phyloP scores from a whole-genome alignment of 2,888 invertebrate genomes.

The Xanthorhoe designata region DNA sequence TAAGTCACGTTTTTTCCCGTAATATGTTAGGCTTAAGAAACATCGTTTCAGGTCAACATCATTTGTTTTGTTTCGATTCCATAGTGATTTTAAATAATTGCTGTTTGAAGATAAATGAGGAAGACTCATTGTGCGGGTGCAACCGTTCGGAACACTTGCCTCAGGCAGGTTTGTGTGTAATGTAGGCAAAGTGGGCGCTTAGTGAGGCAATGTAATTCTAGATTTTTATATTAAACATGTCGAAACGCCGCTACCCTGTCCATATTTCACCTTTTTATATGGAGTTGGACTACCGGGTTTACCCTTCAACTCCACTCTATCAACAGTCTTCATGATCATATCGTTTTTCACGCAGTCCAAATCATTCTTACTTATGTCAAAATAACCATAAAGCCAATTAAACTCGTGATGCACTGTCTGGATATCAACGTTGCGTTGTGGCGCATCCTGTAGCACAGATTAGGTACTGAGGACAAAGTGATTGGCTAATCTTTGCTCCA shows the following conservation, averaged over 20 bases:
- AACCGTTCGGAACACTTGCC: conserved; percentile 54
- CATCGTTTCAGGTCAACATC: conserved; percentile 11
- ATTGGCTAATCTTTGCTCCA: too few species aligned
- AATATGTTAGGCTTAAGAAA: conserved; percentile 9
- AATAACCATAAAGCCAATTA: neutral
- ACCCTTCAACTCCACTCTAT: too few species aligned
- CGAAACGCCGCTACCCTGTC: too few species aligned
- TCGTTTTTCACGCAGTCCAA: neutral
- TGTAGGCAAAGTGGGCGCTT: conserved; percentile 37
- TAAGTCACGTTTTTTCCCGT: neutral
- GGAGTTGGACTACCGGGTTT: too few species aligned
- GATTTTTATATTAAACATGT: neutral
- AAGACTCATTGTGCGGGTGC: conserved; percentile 54
- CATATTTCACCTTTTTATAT: too few species aligned
- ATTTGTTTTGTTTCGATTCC: conserved; percentile 39
- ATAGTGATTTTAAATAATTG: conserved; percentile 32
- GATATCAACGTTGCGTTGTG: too few species aligned
- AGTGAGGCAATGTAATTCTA: conserved; percentile 18
- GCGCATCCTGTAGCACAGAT: too few species aligned
- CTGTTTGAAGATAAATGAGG: conserved; percentile 44
- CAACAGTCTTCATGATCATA: too few species aligned
- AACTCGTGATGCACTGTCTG: too few species aligned
- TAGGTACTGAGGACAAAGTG: too few species aligned
- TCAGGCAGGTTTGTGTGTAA: conserved; percentile 43
- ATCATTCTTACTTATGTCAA: neutral